Evolutionary conservation across 2,797 vertebrate genomes (phyloP), one percentile per base, ranked within the genome.

Genomic region (Tragopan temminckii): DNA sequence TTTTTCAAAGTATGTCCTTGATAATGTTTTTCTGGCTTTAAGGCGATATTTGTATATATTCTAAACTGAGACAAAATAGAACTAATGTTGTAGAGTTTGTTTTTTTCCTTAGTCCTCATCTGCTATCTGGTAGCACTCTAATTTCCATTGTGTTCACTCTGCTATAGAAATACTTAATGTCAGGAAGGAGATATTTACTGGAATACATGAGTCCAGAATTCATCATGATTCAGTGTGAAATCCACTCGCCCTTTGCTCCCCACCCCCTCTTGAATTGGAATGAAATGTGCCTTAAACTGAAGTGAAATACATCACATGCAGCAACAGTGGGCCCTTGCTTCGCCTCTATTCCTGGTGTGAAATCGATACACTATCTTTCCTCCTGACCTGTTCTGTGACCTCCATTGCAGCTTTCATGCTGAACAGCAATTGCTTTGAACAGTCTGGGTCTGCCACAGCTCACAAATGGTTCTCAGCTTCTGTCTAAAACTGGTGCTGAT

Each of bases 321-420:
- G 97, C 97, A 97, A 96, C 95, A 96, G 97, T 97, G 97, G 97
- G 97, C 95, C 96, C 95, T 95, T 0, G 82, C 97, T 97, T 97
- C 77, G 97, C 97, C 98, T 98, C 97, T 97, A 93, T 98, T 98
- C 98, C 98, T 97, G 97, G 97, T 98, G 98, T 98, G 98, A 98
- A 98, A 98, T 99, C 98, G 98, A 99, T 99, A 98, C 98, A 97
- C 98, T 98, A 98, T 99, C 98, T 98, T 98, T 98, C 98, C 98
- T 98, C 95, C 98, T 98, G 98, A 98, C 98, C 98, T 98, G 98
- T 96, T 98, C 97, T 89, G 93, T 99, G 98, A 99, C 98, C 98
- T 98, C 98, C 97, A 98, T 98, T 98, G 98, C 98, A 97, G 98
- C 98, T 98, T 98, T 98, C 98, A 97, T 97, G 98, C 98, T 98